Base-by-base conservation (phyloP, 2,888 invertebrate genomes). In the Thymelicus acteon region DNA sequence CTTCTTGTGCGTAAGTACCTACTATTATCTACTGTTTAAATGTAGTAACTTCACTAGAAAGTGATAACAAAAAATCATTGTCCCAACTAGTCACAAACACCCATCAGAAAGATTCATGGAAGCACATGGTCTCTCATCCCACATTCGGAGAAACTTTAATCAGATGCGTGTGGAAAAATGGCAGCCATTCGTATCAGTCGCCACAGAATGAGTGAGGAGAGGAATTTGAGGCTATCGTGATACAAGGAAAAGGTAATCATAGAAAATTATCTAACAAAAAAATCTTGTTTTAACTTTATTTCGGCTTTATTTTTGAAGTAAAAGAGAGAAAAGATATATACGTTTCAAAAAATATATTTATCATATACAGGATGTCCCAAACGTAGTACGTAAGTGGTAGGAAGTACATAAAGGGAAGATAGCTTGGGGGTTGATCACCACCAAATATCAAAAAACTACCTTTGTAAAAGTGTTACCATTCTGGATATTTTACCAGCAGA, bases 131-230 rank as follows among this genome's bases (percentile, higher is more conserved):
- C 37, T 24, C 65, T 12, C 37, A 57, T 47, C 44, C 47, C 58
- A 4, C 47, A 37, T 58, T 66, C 58, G 37, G 37, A 58, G 61
- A 15, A 66, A 58, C 58, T 66, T 66, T 66, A 58, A 66, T 66
- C 66, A 58, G 66, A 66, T 58, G 66, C 66, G 58, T 66, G 39
- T 58, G 66, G 58, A 37, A 66, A 66, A 66, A 58, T 47, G 47
- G 47, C 58, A 2, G 66, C 58, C 58, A 66, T 66, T 66, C 44
- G 64, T 64, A 64, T 54, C 64, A 52, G 64, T 64, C 64, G 47
- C 58, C 66, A 47, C 66, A 48, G 58, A 66, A 66, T 66, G 66
- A 48, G 58, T 58, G 58, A 31, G 57, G 12, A 31, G 54, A 57
- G 15, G 54, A 57, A 57, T 57, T 57, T 7, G 31, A 57, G 57